These are phyloP conservation scores for Hyppa rectilinea DNA, from an alignment of 2,888 invertebrate genomes.

Conservation along the genomic window DNA sequence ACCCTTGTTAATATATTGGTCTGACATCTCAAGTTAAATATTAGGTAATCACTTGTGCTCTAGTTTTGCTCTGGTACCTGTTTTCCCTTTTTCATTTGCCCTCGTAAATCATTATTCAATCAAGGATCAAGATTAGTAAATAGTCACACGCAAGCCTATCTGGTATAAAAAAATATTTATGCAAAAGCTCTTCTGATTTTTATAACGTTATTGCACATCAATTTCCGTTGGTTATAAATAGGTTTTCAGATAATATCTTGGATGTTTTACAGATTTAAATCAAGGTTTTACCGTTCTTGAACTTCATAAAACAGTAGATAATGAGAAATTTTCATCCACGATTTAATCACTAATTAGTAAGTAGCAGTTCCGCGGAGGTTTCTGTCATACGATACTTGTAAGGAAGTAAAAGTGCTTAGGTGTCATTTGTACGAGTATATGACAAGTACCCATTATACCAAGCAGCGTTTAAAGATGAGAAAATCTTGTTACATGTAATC, in stretches of 20 bases:
- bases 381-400: slow-evolving; percentile 9
- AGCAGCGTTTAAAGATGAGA: slow-evolving; percentile 28
- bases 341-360: slow-evolving; percentile 41
- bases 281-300: slow-evolving; percentile 15
- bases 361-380: background rate
- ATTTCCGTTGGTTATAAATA: background rate
- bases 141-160: background rate
- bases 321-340: slow-evolving; percentile 3
- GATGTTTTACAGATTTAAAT: slow-evolving; percentile 12
- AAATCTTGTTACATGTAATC: slow-evolving; percentile 26
- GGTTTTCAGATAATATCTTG: background rate
- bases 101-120: too few relatives aligned
- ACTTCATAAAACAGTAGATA: slow-evolving; percentile 20
- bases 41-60: slow-evolving; percentile 47
- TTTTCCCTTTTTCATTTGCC: slow-evolving; percentile 8
- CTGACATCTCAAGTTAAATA: slow-evolving; percentile 62
- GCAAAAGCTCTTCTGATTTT: background rate
- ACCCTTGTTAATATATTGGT: slow-evolving; percentile 68
- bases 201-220: background rate
- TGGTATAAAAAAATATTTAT: background rate
- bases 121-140: slow-evolving; percentile 1
- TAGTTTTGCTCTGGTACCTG: slow-evolving; percentile 6
- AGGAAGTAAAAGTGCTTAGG: slow-evolving; percentile 28
- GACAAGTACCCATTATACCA: slow-evolving; percentile 12
- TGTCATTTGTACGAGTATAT: slow-evolving; percentile 30